A percentile compares a stretch with the other conserved stretches of the same genome.
Conservation (phyloP, 2,888 invertebrate genomes). For the Hypena proboscidalis region DNA sequence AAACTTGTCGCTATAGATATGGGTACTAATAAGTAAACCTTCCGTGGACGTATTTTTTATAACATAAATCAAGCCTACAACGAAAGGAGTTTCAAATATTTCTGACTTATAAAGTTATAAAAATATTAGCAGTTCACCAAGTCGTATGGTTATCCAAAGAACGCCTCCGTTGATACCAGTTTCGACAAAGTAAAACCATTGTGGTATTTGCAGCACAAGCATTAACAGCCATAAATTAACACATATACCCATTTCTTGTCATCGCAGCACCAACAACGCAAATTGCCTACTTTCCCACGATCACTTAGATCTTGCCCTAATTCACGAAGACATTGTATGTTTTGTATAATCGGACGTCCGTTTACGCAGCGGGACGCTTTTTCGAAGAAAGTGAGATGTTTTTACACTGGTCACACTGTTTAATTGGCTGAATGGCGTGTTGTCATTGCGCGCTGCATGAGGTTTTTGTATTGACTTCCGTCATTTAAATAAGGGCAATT, state of each 20-base stretch:
- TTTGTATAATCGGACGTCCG: conserved; percentile 59
- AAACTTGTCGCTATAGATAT: too few species aligned
- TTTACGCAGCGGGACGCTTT: conserved; percentile 46
- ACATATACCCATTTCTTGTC: conserved; percentile 16
- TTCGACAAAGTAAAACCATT: too few species aligned
- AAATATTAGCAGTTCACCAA: too few species aligned
- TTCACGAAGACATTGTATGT: conserved; percentile 33
- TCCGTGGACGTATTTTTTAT: too few species aligned
- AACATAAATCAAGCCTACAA: too few species aligned
- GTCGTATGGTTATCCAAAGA: too few species aligned
- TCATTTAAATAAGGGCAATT: conserved; percentile 25
- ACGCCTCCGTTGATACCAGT: too few species aligned
- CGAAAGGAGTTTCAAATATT: too few species aligned
- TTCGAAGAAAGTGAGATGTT: conserved; percentile 34
- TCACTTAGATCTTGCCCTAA: conserved; percentile 42
- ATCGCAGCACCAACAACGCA: conserved; percentile 36
- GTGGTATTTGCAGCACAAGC: too few species aligned
- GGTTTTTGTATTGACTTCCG: conserved; percentile 36
- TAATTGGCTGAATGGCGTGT: conserved; percentile 56
- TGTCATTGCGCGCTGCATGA: conserved; percentile 57
- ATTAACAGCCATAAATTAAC: conserved; percentile 28
- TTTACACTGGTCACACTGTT: conserved; percentile 41
- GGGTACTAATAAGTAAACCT: too few species aligned
- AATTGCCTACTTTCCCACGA: conserved; percentile 69
- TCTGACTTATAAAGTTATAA: too few species aligned